phyloP scores from a whole-genome alignment of 2,113 vertebrate species.

The Arizona elegans region DNA sequence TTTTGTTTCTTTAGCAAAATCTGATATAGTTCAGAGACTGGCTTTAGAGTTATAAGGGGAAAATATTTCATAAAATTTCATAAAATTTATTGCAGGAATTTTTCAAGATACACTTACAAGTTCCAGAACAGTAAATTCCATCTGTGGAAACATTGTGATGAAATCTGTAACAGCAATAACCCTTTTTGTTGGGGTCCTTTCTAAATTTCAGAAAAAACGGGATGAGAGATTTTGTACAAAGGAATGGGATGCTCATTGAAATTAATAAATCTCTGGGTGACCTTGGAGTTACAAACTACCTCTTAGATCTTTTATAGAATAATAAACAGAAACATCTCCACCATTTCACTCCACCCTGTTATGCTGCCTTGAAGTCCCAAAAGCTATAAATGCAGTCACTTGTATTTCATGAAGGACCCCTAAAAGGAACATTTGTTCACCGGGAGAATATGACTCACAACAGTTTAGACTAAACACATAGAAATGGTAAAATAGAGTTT shows the following conservation, averaged over 20 bases:
- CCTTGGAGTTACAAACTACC: not conserved
- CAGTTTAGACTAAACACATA: slow-evolving; percentile 12
- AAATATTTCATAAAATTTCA: not conserved
- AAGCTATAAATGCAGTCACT: not conserved
- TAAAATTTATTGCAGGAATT: not conserved
- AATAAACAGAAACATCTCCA: not conserved
- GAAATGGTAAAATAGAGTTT: slow-evolving; percentile 33
- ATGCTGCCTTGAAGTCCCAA: not conserved
- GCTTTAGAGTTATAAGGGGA: not conserved
- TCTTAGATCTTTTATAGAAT: not conserved
- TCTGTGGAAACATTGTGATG: not conserved
- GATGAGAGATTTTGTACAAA: not conserved
- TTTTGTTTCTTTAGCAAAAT: not conserved
- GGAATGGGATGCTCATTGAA: not conserved
- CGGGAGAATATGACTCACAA: not conserved
- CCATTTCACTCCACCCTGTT: not conserved
- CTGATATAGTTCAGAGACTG: not conserved
- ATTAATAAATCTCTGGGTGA: not conserved
- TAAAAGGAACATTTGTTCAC: not conserved
- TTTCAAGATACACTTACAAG: not conserved
- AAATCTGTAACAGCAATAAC: not conserved
- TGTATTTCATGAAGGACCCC: not conserved
- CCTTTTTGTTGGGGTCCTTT: not conserved
- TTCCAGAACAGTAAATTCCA: not conserved
- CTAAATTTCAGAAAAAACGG: not conserved